Evolutionary conservation across 1,140 invertebrate species (phyloP), one percentile per base, ranked within the genome.

Genomic region (Acromyrmex charruanus): DNA sequence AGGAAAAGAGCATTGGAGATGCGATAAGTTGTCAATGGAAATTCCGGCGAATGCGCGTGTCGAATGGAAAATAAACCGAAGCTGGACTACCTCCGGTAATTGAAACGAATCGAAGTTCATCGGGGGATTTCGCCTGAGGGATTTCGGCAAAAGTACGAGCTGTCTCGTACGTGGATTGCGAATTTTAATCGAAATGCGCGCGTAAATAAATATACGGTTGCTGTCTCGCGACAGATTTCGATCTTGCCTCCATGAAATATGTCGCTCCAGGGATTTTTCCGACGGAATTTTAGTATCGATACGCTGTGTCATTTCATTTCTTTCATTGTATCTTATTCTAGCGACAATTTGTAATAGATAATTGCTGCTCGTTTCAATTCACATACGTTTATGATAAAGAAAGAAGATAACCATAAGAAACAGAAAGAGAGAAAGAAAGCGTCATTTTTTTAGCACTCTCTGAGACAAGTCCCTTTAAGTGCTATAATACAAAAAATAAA

Each of bases 81-180:
- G 55, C n/a, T 39, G 25, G 55, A 75, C 44, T 77, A 77, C 10
- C 9, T 49, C 53, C 12, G 35, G 16, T 85, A 85, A 85, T 85
- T 69, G 53, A 87, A 85, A 77, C 71, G 71, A 58, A 85, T 87
- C 49, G 86, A 69, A 85, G 35, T 25, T 16, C 31, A 21, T n/a
- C 58, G n/a, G 3, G 21, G 16, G 44, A 53, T 85, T 31, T 16
- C 35, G 53, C 35, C 28, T 28, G 39, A 49, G n/a, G 25, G 39
- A 21, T n/a, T 69, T 4, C 18, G 71, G 31, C n/a, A 69, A 68
- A 87, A 85, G 59, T 35, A 68, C 14, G 21, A 85, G 53, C 49
- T 44, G 44, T 63, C 44, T 61, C 74, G 53, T 53, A 39, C 10
- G 39, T 10, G 58, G 49, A 79, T 79, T 18, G 53, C 39, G 71